Percentiles rank a stretch among this genome's conserved stretches.
Conservation (phyloP, 2,113 vertebrate genomes). For the Marmota monax region DNA sequence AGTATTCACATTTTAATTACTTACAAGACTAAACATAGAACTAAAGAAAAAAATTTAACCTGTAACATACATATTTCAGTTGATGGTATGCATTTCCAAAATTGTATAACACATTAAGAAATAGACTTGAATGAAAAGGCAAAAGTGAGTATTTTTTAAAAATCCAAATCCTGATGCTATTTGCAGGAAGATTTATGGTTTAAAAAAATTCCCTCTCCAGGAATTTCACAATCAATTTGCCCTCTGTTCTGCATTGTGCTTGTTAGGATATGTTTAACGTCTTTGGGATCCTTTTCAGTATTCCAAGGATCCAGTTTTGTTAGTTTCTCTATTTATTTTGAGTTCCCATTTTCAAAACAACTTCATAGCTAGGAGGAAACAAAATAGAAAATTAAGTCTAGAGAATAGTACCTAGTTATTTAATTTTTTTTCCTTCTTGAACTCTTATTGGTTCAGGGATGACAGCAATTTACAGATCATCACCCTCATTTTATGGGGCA, state of each 20-base stretch:
- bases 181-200: conserved; percentile 47
- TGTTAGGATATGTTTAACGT: conserved; percentile 47
- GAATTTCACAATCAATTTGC: conserved; percentile 20
- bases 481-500: background rate
- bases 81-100: conserved; percentile 22
- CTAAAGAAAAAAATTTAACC: conserved; percentile 34
- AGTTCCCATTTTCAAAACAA: conserved; percentile 39
- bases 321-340: conserved; percentile 48
- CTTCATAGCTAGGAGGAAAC: background rate
- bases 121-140: conserved; percentile 39
- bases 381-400: background rate
- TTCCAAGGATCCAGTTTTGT: conserved; percentile 21
- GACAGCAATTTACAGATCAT: background rate
- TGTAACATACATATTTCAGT: background rate
- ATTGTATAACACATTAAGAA: background rate
- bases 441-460: background rate
- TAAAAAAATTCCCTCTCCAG: background rate
- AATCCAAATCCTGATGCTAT: background rate
- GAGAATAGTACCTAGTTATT: background rate
- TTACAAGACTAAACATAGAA: conserved; percentile 38
- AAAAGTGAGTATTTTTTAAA: background rate
- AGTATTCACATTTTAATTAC: conserved; percentile 56
- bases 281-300: conserved; percentile 33
- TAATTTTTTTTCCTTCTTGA: background rate
- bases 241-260: conserved; percentile 11